A percentile compares a stretch with the other conserved stretches of the same genome.
Evolutionary conservation across 2,888 invertebrate species (phyloP).

Genomic region (Lasioglossum vierecki): DNA sequence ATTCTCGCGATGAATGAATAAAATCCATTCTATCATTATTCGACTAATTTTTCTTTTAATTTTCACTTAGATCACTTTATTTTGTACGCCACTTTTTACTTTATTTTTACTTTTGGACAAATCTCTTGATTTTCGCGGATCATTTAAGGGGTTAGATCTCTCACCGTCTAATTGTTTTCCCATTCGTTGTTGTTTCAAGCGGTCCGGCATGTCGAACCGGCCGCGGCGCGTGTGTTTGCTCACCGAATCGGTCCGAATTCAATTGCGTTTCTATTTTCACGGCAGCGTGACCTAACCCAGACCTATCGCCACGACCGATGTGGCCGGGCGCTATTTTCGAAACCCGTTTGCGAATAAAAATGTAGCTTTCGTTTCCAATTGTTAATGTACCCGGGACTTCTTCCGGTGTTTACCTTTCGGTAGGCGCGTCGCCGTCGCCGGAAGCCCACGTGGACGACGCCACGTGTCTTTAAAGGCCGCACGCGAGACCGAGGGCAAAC

Average conservation of each 20-base stretch:
- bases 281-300: slow-evolving; percentile 12
- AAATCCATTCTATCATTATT: no score
- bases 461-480: background rate
- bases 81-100: no score
- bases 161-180: background rate
- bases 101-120: background rate
- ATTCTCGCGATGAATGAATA: no score
- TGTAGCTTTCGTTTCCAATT: background rate
- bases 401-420: background rate
- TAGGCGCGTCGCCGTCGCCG: background rate
- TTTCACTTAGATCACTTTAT: no score
- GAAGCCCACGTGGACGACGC: slow-evolving; percentile 15
- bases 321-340: background rate
- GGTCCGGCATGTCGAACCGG: background rate
- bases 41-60: no score
- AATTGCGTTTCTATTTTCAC: background rate
- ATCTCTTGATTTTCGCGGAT: background rate
- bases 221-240: background rate
- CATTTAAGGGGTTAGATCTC: background rate
- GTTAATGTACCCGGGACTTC: no score
- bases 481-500: background rate
- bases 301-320: background rate
- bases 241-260: background rate
- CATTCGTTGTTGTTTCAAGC: background rate
- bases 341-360: background rate